These are phyloP conservation scores for Elephas maximus DNA, from an alignment of 2,113 vertebrate genomes.

Conservation along the genomic window DNA sequence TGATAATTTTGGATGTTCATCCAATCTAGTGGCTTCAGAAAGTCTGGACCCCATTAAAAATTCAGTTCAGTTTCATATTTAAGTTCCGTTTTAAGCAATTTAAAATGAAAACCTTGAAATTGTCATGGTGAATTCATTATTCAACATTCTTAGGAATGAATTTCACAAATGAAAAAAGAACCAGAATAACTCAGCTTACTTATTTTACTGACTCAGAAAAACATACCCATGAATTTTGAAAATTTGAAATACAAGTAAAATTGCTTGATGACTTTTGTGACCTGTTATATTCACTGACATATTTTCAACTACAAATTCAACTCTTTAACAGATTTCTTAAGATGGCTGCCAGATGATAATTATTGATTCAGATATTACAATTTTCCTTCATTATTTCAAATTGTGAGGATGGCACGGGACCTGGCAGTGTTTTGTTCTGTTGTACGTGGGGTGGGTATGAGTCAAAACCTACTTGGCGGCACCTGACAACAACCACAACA, in stretches of 20 bases:
- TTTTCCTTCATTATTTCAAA: neutral
- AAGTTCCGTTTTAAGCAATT: neutral
- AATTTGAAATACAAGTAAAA: neutral
- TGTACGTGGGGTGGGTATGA: too few relatives aligned
- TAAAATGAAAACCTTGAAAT: neutral
- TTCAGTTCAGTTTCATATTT: neutral
- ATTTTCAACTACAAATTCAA: neutral
- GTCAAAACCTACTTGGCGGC: too few relatives aligned
- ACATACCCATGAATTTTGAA: neutral
- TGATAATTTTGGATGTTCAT: too few relatives aligned
- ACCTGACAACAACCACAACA: too few relatives aligned
- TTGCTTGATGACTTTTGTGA: neutral
- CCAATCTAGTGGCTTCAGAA: too few relatives aligned
- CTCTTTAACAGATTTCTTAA: neutral
- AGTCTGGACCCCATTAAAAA: too few relatives aligned
- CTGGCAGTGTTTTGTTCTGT: too few relatives aligned
- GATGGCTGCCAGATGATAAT: neutral
- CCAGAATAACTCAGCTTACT: neutral
- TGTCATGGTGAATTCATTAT: neutral
- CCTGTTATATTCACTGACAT: neutral
- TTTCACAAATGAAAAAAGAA: neutral
- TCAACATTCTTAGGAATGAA: neutral
- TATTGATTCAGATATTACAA: neutral
- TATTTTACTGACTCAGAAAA: neutral
- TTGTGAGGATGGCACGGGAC: too few relatives aligned